These are phyloP conservation scores for Phalacrocorax pelagicus DNA, from an alignment of 2,113 vertebrate species.

Conservation along the genomic window DNA sequence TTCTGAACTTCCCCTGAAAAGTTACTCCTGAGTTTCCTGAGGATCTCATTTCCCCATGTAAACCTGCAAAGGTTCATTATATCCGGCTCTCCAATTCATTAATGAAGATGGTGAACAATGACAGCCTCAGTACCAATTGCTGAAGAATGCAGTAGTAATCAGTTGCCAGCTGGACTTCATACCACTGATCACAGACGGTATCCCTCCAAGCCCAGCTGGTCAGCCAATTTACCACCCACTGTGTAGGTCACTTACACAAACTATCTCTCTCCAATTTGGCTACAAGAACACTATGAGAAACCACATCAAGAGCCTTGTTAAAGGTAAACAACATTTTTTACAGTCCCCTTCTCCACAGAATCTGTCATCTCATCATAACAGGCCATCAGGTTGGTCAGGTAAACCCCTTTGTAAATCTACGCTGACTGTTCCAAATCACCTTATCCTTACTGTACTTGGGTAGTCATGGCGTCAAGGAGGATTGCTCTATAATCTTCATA, in stretches of 20 bases:
- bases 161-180: neutral
- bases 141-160: neutral
- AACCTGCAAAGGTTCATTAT: neutral
- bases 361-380: neutral
- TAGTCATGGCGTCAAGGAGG: neutral
- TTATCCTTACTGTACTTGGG: neutral
- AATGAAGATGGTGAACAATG: neutral
- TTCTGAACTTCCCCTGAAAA: neutral
- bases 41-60: neutral
- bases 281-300: neutral
- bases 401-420: neutral
- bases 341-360: neutral
- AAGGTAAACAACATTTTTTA: neutral
- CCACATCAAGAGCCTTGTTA: neutral
- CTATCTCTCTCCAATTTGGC: neutral
- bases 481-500: neutral
- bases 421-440: neutral
- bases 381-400: neutral
- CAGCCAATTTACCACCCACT: neutral
- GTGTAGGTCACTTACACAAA: neutral
- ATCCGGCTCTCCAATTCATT: neutral
- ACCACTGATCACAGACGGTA: neutral
- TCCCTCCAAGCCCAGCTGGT: neutral
- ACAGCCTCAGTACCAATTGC: neutral
- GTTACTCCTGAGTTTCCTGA: neutral